Evolutionary conservation across 2,888 invertebrate genomes (phyloP).

Genomic region (Ormyrus labotus): DNA sequence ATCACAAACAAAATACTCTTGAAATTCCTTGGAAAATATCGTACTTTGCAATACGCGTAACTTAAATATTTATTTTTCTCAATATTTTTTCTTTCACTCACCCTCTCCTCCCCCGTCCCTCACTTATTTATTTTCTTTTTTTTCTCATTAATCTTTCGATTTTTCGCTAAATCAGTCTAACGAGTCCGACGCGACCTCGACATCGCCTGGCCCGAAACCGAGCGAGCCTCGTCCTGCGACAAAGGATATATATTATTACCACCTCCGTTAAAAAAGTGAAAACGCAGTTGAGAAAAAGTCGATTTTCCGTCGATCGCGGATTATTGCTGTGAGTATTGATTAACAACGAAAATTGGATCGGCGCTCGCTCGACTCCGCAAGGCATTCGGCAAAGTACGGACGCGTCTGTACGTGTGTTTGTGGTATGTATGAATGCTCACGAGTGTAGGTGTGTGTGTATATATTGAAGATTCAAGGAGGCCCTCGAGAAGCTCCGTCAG

Average conservation of each 20-base stretch:
- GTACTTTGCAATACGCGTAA: constrained; percentile 48
- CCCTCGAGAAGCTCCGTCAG: too few relatives aligned
- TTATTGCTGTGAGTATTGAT: constrained; percentile 25
- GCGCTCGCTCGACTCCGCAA: constrained; percentile 35
- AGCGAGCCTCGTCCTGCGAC: too few relatives aligned
- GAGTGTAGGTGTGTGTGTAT: not conserved
- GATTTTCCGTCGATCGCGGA: too few relatives aligned
- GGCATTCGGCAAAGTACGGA: not conserved
- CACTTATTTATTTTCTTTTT: not conserved
- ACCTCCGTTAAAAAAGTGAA: too few relatives aligned
- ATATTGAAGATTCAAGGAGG: too few relatives aligned
- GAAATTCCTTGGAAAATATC: constrained; percentile 54
- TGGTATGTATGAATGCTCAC: constrained; percentile 17
- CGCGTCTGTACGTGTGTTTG: not conserved
- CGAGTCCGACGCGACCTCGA: constrained; percentile 36
- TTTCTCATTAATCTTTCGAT: constrained; percentile 31
- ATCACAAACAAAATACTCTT: constrained; percentile 57
- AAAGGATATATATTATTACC: too few relatives aligned
- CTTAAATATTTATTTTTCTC: constrained; percentile 45
- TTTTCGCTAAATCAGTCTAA: constrained; percentile 56
- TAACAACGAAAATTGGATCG: not conserved
- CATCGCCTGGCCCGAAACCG: too few relatives aligned
- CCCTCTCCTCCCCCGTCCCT: too few relatives aligned
- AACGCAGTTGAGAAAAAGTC: too few relatives aligned
- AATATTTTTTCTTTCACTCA: not conserved